These are phyloP conservation scores for Chelmon rostratus DNA, from an alignment of 2,797 vertebrate species.

Conservation along the genomic window DNA sequence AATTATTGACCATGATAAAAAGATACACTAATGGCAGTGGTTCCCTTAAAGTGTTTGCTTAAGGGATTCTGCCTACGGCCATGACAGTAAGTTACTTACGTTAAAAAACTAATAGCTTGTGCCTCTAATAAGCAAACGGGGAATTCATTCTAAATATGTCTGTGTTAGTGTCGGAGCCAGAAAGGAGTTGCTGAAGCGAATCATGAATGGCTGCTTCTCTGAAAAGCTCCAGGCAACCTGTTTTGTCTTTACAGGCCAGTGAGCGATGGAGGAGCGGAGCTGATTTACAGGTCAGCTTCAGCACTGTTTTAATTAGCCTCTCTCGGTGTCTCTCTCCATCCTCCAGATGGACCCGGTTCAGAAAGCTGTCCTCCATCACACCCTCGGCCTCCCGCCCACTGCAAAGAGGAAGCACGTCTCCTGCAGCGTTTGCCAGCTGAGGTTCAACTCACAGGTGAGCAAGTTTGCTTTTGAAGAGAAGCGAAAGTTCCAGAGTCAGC, in stretches of 20 bases:
- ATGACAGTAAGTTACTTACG: not conserved
- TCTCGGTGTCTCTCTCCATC: conserved; percentile 52
- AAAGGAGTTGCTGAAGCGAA: conserved; percentile 39
- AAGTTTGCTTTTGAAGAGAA: conserved; percentile 32
- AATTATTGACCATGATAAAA: conserved; percentile 7
- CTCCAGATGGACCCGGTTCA: conserved; percentile 97
- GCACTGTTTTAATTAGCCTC: conserved; percentile 69
- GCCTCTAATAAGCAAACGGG: conserved; percentile 15
- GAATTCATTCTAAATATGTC: conserved; percentile 20
- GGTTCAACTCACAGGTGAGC: conserved; percentile 98
- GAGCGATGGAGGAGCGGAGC: conserved; percentile 37
- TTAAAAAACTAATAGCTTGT: not conserved
- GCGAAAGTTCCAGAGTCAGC: conserved; percentile 17
- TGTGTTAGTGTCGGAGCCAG: conserved; percentile 25
- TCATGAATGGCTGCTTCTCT: conserved; percentile 38
- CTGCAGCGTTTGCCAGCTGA: conserved; percentile 96
- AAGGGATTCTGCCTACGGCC: not conserved
- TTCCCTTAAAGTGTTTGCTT: conserved; percentile 8
- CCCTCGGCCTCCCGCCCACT: conserved; percentile 92
- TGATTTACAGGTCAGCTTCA: conserved; percentile 58
- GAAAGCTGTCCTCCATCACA: conserved; percentile 98
- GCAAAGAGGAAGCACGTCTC: conserved; percentile 94
- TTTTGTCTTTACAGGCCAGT: conserved; percentile 37
- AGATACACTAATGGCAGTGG: not conserved
- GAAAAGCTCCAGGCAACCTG: conserved; percentile 19